Percentiles rank a stretch among this genome's conserved stretches.
These are phyloP conservation scores for Engraulis encrasicolus DNA, from an alignment of 2,113 vertebrate species.

Conservation along the genomic window DNA sequence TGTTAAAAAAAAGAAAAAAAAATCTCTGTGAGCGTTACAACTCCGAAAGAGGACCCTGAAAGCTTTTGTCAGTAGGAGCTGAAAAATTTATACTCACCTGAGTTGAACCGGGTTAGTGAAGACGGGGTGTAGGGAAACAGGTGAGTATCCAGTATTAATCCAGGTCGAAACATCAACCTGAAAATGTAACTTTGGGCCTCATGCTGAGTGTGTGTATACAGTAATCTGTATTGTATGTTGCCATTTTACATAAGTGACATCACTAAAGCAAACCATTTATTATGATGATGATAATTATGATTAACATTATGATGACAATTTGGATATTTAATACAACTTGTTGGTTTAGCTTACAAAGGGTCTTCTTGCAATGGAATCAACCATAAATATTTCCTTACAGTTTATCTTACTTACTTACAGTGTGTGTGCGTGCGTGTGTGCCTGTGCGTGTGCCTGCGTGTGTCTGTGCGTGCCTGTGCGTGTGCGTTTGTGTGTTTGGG, in stretches of 20 bases:
- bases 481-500: background rate
- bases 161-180: conserved; percentile 47
- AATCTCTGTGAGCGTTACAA: conserved; percentile 38
- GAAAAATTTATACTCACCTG: conserved; percentile 71
- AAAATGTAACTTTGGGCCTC: background rate
- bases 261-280: no score
- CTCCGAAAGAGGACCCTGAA: conserved; percentile 59
- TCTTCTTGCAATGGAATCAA: no score
- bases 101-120: conserved; percentile 40
- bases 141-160: conserved; percentile 34
- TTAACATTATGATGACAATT: no score
- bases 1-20: no score
- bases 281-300: no score
- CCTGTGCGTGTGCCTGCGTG: background rate
- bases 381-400: no score
- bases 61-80: conserved; percentile 71
- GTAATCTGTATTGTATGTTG: no score
- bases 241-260: no score
- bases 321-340: no score
- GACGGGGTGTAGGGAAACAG: conserved; percentile 17
- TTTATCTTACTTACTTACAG: no score
- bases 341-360: no score
- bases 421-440: background rate
- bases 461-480: background rate
- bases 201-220: background rate